Percentiles rank a stretch among this genome's conserved stretches.
These are phyloP conservation scores for Drosophila mimica DNA, from an alignment of 2,888 invertebrate species.

Conservation along the genomic window DNA sequence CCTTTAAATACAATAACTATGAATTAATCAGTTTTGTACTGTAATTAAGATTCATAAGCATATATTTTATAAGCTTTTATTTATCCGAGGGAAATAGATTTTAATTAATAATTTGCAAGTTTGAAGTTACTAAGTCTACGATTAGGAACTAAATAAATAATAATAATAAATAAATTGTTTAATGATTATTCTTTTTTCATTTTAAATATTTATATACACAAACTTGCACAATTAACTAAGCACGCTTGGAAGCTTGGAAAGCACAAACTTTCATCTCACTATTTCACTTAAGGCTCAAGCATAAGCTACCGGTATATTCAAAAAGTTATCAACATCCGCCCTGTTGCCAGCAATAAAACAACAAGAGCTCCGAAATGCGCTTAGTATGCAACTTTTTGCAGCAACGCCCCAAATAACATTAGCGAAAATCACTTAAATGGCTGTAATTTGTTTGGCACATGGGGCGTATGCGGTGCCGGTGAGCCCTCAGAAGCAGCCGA, in stretches of 20 bases:
- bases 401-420: slow-evolving; percentile 52
- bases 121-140: too few relatives aligned
- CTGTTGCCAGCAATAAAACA: slow-evolving; percentile 14
- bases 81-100: too few relatives aligned
- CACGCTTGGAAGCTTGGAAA: not conserved
- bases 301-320: slow-evolving; percentile 21
- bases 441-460: slow-evolving; percentile 54
- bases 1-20: not conserved
- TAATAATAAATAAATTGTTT: too few relatives aligned
- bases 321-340: slow-evolving; percentile 29
- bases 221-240: slow-evolving; percentile 2
- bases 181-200: not conserved
- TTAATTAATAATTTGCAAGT: too few relatives aligned
- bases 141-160: too few relatives aligned
- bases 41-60: not conserved
- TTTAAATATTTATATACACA: not conserved
- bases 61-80: not conserved
- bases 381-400: slow-evolving; percentile 54
- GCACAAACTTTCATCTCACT: slow-evolving; percentile 2
- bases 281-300: slow-evolving; percentile 20
- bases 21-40: not conserved
- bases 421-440: slow-evolving; percentile 59
- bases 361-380: slow-evolving; percentile 31
- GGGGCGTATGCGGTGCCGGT: slow-evolving; percentile 58
- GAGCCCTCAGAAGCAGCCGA: not conserved